Percentiles rank a stretch among this genome's conserved stretches.
Evolutionary conservation across 2,113 vertebrate genomes (phyloP).

Genomic region (Tupaia tana): DNA sequence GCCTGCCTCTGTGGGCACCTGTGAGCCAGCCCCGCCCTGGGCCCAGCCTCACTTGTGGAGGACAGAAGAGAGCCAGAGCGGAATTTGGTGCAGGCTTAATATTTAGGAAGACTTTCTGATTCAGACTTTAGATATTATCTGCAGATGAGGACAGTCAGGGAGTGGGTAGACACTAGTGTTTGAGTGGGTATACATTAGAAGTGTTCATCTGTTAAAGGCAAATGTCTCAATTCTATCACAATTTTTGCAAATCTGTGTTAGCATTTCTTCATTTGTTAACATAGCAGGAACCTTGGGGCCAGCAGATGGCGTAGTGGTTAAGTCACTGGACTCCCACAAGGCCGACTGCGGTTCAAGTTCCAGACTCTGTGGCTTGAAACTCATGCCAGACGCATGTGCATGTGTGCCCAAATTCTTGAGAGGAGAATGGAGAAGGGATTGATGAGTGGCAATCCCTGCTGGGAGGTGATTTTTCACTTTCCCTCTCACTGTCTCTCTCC

Average conservation of each 20-base stretch:
- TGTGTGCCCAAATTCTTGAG: too few species aligned
- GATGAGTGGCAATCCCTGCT: too few species aligned
- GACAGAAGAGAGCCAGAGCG: background rate
- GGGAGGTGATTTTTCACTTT: too few species aligned
- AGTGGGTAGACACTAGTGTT: background rate
- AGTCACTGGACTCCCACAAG: too few species aligned
- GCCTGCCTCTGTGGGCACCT: background rate
- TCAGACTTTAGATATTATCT: background rate
- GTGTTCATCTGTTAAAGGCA: background rate
- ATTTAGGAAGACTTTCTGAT: background rate
- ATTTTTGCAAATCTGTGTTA: background rate
- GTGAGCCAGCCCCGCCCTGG: background rate
- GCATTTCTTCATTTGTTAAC: background rate
- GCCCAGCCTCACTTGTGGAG: background rate
- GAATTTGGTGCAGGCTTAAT: background rate
- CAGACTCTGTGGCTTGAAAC: too few species aligned
- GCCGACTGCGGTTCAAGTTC: too few species aligned
- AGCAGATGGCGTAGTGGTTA: too few species aligned
- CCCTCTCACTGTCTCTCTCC: too few species aligned
- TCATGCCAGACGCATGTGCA: too few species aligned
- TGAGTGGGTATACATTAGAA: background rate
- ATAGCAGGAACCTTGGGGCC: background rate
- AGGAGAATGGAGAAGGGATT: too few species aligned
- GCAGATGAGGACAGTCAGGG: background rate
- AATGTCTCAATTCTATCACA: background rate